phyloP scores from a whole-genome alignment of 2,888 invertebrate genomes.

The Netelia fuscicornis region DNA sequence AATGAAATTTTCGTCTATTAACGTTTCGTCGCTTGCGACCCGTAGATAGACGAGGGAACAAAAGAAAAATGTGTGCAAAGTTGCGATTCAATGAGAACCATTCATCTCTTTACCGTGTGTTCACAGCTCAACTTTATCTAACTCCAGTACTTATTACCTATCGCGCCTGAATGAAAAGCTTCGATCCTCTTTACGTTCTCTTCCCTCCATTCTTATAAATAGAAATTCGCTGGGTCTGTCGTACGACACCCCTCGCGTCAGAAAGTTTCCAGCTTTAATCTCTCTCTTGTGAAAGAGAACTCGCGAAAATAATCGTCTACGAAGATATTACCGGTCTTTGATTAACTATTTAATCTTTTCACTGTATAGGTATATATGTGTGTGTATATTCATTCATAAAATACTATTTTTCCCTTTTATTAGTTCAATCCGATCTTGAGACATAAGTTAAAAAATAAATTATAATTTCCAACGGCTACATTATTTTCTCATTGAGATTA shows the following conservation, averaged over 20 bases:
- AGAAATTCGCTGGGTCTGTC: constrained; percentile 1
- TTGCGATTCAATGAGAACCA: constrained; percentile 23
- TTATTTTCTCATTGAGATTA: too few species aligned
- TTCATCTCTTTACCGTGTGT: constrained; percentile 19
- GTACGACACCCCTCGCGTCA: constrained; percentile 17
- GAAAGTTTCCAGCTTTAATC: constrained; percentile 25
- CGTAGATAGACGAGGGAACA: constrained; percentile 9
- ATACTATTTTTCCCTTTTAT: too few species aligned
- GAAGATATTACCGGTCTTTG: neutral
- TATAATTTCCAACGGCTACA: too few species aligned
- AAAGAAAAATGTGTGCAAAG: constrained; percentile 26
- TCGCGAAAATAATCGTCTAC: constrained; percentile 25
- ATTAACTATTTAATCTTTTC: neutral
- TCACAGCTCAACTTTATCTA: neutral
- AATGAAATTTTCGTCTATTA: neutral
- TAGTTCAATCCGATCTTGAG: too few species aligned
- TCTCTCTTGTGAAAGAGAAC: neutral
- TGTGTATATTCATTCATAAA: neutral
- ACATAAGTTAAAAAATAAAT: too few species aligned
- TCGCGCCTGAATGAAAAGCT: constrained; percentile 37
- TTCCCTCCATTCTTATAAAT: neutral
- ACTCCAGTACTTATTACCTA: neutral
- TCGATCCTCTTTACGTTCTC: constrained; percentile 35
- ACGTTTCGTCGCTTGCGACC: neutral
- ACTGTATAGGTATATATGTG: neutral